Conservation (phyloP, 2,797 vertebrate species). For the Pseudochromis fuscus region DNA sequence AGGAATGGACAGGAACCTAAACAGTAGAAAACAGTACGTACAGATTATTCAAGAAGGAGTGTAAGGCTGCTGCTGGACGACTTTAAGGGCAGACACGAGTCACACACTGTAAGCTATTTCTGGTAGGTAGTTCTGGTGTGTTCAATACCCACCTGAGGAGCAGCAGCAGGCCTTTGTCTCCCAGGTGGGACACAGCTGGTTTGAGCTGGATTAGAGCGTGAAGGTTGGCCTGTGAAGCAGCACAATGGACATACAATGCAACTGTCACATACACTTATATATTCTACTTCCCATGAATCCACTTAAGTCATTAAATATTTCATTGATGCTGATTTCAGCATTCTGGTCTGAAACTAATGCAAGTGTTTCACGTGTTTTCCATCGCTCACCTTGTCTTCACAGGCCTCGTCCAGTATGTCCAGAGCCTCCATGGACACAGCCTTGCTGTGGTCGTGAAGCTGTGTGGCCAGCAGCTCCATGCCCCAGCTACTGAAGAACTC, state of each 20-base stretch:
- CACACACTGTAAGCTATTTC: not conserved
- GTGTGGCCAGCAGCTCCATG: slow-evolving; percentile 98
- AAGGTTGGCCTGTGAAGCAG: slow-evolving; percentile 91
- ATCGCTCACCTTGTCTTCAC: slow-evolving; percentile 94
- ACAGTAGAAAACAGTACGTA: slow-evolving; percentile 43
- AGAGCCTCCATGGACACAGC: slow-evolving; percentile 95
- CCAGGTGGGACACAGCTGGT: slow-evolving; percentile 97
- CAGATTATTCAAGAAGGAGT: not conserved
- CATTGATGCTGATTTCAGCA: not conserved
- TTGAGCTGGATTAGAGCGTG: slow-evolving; percentile 99
- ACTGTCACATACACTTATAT: slow-evolving; percentile 5
- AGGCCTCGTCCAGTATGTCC: slow-evolving; percentile 98
- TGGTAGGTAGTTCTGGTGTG: not conserved
- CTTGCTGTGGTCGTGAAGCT: slow-evolving; percentile 98
- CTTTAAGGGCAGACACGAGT: not conserved
- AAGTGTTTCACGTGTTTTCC: not conserved
- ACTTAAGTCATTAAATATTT: not conserved
- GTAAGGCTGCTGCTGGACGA: not conserved
- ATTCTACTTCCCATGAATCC: too few species aligned
- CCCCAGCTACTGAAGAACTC: slow-evolving; percentile 99
- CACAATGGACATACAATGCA: not conserved
- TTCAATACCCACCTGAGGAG: slow-evolving; percentile 89
- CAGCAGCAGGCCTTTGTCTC: slow-evolving; percentile 96
- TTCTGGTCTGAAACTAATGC: not conserved
- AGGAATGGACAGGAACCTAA: slow-evolving; percentile 97